Conservation (phyloP, 37 sponge, comb jelly and placozoan genomes). For the Tethya wilhelma region DNA sequence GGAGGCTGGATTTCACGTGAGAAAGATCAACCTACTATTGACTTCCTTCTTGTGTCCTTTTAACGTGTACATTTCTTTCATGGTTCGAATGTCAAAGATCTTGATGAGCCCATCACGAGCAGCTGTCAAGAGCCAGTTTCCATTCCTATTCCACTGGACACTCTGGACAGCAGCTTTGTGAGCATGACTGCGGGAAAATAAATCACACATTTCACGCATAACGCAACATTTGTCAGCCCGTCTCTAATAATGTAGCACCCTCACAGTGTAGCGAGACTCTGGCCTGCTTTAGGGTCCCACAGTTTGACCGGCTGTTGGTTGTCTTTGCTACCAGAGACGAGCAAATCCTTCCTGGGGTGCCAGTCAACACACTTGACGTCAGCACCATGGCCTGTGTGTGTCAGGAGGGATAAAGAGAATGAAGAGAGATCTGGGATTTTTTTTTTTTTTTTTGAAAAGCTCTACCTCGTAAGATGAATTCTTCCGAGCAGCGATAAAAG, state of each 20-base stretch:
- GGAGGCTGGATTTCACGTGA: too few species aligned
- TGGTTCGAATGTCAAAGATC: conserved; percentile 91
- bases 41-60: conserved; percentile 96
- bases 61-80: conserved; percentile 91
- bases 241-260: conserved; percentile 1
- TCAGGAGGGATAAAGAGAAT: not conserved
- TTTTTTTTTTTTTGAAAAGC: not conserved
- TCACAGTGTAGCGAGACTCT: conserved; percentile 85
- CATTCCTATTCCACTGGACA: conserved; percentile 93
- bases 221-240: not conserved
- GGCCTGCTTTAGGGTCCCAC: conserved; percentile 95
- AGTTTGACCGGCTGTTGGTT: conserved; percentile 95
- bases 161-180: conserved; percentile 90
- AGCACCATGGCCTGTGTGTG: conserved; percentile 89
- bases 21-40: conserved; percentile 74
- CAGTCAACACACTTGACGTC: conserved; percentile 94
- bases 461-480: conserved; percentile 84
- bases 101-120: conserved; percentile 93
- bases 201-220: not conserved
- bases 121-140: conserved; percentile 94
- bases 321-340: conserved; percentile 96
- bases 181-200: conserved; percentile 65
- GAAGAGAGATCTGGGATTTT: not conserved
- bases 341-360: conserved; percentile 92
- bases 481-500: conserved; percentile 82